These are phyloP conservation scores for Chironomus tentans DNA, from an alignment of 2,888 invertebrate species.

Conservation along the genomic window DNA sequence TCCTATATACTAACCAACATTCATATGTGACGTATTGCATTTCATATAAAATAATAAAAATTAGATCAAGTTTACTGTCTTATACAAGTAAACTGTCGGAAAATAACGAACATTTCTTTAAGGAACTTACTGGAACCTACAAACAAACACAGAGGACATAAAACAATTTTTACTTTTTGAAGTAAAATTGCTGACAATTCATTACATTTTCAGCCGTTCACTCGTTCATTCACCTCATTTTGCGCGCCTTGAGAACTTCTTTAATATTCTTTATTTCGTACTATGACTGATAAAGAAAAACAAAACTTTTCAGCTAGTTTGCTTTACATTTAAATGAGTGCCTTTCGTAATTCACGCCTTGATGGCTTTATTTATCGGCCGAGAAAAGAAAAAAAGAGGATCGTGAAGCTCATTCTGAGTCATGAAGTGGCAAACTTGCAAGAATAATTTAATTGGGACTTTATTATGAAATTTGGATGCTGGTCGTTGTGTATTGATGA, in stretches of 20 bases:
- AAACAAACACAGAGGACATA: neutral
- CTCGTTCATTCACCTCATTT: neutral
- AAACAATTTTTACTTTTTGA: neutral
- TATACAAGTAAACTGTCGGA: neutral
- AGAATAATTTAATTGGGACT: too few relatives aligned
- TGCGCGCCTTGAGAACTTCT: constrained; percentile 8
- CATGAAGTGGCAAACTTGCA: too few relatives aligned
- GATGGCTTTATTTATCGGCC: neutral
- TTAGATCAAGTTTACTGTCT: neutral
- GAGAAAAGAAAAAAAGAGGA: neutral
- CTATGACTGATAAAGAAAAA: constrained; percentile 8
- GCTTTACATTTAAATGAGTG: neutral
- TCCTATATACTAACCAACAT: neutral
- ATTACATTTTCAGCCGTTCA: neutral
- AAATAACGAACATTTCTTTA: neutral
- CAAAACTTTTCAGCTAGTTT: neutral
- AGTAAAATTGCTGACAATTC: neutral
- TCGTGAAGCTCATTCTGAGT: neutral
- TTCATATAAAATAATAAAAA: neutral
- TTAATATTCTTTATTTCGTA: neutral
- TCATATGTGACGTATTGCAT: too few relatives aligned
- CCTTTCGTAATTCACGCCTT: constrained; percentile 17
- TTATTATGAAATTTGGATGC: too few relatives aligned
- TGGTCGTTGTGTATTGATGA: too few relatives aligned
- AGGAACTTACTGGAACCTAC: neutral